Percentiles rank a stretch among this genome's conserved stretches.
Evolutionary conservation across 2,113 vertebrate genomes (phyloP).

Genomic region (Chascanopsetta lugubris): DNA sequence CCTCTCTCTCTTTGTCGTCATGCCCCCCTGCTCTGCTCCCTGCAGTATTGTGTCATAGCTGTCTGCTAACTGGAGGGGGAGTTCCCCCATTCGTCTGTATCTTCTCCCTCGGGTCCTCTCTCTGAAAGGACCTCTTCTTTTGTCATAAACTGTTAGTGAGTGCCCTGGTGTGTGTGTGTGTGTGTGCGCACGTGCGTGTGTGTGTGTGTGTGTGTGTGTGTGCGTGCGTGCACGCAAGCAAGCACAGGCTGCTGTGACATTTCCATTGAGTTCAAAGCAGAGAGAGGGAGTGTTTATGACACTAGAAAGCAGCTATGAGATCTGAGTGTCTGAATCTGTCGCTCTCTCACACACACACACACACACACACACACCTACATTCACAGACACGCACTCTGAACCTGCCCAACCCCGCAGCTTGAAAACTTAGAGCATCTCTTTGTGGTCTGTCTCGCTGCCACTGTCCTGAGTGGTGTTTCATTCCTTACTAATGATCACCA

Average conservation of each 20-base stretch:
- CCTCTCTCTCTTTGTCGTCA: constrained; percentile 16
- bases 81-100: constrained; percentile 57
- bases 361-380: constrained; percentile 17
- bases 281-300: constrained; percentile 54
- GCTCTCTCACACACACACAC: not conserved
- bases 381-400: constrained; percentile 22
- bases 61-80: constrained; percentile 61
- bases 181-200: constrained; percentile 3
- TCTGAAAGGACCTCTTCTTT: constrained; percentile 65
- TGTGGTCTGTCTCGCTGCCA: constrained; percentile 31
- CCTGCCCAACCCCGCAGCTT: constrained; percentile 49
- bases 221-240: not conserved
- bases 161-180: constrained; percentile 24
- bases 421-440: constrained; percentile 71
- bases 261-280: constrained; percentile 62
- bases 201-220: constrained; percentile 25
- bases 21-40: constrained; percentile 6
- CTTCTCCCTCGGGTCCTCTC: constrained; percentile 69
- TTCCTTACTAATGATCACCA: constrained; percentile 52
- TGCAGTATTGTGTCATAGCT: constrained; percentile 45
- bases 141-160: constrained; percentile 53
- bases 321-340: constrained; percentile 49
- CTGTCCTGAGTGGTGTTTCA: constrained; percentile 50
- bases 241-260: constrained; percentile 43
- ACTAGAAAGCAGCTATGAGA: constrained; percentile 55